Conservation (phyloP, 2,888 invertebrate species). For the Trisateles emortualis region DNA sequence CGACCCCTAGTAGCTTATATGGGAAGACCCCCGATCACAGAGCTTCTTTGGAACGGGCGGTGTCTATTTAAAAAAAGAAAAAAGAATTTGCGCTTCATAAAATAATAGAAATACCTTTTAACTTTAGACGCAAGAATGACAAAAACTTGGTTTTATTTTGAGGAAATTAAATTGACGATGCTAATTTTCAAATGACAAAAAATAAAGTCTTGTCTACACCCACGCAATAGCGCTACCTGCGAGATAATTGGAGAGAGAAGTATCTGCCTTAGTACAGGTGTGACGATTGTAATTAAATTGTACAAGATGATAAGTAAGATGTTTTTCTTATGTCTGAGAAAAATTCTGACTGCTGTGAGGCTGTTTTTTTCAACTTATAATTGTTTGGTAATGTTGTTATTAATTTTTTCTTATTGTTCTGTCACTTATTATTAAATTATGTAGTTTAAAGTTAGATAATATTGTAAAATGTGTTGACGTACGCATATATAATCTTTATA, state of each 20-base stretch:
- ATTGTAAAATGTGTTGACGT: too few relatives aligned
- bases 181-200: constrained; percentile 9
- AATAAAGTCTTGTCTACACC: not conserved
- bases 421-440: too few relatives aligned
- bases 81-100: too few relatives aligned
- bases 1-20: too few relatives aligned
- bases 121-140: not conserved
- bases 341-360: not conserved
- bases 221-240: not conserved
- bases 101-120: not conserved
- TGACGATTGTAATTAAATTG: constrained; percentile 11
- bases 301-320: constrained; percentile 1
- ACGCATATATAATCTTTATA: too few relatives aligned
- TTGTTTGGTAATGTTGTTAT: too few relatives aligned
- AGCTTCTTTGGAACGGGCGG: too few relatives aligned
- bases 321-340: not conserved
- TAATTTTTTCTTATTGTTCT: too few relatives aligned
- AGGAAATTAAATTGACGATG: constrained; percentile 1
- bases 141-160: not conserved
- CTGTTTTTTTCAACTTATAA: not conserved
- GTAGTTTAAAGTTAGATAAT: too few relatives aligned
- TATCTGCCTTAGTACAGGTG: constrained; percentile 10
- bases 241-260: constrained; percentile 6
- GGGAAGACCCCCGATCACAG: too few relatives aligned
- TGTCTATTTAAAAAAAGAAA: too few relatives aligned